Percentiles rank a stretch among this genome's conserved stretches.
Evolutionary conservation across 2,797 vertebrate species (phyloP).

Genomic region (Gephyroberyx darwinii): DNA sequence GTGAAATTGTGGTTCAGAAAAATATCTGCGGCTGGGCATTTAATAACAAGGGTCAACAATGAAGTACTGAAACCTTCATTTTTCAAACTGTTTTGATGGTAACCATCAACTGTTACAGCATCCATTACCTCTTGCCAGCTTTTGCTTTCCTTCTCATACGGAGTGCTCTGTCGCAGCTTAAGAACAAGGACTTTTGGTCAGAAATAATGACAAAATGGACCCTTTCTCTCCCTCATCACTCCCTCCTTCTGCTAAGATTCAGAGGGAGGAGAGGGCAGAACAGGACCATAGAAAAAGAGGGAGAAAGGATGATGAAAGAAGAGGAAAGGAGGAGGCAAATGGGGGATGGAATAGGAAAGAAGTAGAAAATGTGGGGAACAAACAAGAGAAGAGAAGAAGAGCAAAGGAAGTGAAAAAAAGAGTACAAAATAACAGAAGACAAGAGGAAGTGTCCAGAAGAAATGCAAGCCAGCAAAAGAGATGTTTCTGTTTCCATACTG

Average conservation of each 20-base stretch:
- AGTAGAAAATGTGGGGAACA: not conserved
- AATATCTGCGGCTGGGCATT: no score
- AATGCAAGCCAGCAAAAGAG: slow-evolving; percentile 24
- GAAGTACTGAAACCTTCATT: no score
- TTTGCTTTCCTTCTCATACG: no score
- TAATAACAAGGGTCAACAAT: no score
- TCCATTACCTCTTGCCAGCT: no score
- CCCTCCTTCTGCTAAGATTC: slow-evolving; percentile 7
- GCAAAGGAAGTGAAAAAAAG: not conserved
- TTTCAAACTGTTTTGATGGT: no score
- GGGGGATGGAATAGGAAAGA: slow-evolving; percentile 23
- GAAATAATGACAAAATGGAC: no score
- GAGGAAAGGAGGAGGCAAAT: slow-evolving; percentile 16
- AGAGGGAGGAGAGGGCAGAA: not conserved
- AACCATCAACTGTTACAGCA: no score
- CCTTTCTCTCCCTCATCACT: not conserved
- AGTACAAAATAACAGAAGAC: slow-evolving; percentile 15
- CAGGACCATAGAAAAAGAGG: not conserved
- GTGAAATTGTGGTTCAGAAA: no score
- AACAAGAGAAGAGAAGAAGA: not conserved
- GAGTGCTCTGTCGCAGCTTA: no score
- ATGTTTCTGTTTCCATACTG: slow-evolving; percentile 47
- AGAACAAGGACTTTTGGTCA: no score
- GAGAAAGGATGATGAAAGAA: not conserved
- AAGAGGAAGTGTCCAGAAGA: slow-evolving; percentile 31